These are phyloP conservation scores for Pocillopora meandrina DNA, from an alignment of 92 coral and sea anemone species.

Conservation along the genomic window DNA sequence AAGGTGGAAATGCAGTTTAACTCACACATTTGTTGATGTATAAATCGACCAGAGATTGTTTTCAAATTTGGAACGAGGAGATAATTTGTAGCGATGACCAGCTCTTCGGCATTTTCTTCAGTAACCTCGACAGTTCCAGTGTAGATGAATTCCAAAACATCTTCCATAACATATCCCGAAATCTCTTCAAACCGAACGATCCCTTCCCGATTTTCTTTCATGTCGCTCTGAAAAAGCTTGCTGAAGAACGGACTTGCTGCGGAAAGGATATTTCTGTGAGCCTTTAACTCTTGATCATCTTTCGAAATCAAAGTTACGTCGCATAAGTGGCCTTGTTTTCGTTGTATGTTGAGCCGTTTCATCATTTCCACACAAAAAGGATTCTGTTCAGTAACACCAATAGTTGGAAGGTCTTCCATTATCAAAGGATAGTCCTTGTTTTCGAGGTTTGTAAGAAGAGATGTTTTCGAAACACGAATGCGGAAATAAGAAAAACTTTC, in stretches of 20 bases:
- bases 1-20: background rate
- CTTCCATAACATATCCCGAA: too few species aligned
- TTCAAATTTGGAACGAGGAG: background rate
- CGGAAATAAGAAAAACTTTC: too few species aligned
- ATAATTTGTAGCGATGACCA: constrained; percentile 6
- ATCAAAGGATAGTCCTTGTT: background rate
- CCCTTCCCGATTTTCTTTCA: too few species aligned
- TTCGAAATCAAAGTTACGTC: background rate
- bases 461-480: too few species aligned
- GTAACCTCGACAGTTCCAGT: too few species aligned
- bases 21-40: background rate
- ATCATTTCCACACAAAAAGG: background rate
- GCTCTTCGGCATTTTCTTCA: constrained; percentile 2
- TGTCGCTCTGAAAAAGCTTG: too few species aligned
- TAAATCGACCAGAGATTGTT: background rate
- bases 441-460: too few species aligned
- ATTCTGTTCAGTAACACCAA: background rate
- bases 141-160: too few species aligned
- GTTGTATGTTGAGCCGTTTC: background rate
- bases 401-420: background rate
- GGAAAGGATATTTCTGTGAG: too few species aligned
- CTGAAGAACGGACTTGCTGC: too few species aligned
- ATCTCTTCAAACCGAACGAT: too few species aligned
- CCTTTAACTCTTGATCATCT: too few species aligned
- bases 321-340: background rate